A percentile compares a stretch with the other conserved stretches of the same genome.
phyloP scores from a whole-genome alignment of 1,140 invertebrate species.

The Bombus sibiricus region DNA sequence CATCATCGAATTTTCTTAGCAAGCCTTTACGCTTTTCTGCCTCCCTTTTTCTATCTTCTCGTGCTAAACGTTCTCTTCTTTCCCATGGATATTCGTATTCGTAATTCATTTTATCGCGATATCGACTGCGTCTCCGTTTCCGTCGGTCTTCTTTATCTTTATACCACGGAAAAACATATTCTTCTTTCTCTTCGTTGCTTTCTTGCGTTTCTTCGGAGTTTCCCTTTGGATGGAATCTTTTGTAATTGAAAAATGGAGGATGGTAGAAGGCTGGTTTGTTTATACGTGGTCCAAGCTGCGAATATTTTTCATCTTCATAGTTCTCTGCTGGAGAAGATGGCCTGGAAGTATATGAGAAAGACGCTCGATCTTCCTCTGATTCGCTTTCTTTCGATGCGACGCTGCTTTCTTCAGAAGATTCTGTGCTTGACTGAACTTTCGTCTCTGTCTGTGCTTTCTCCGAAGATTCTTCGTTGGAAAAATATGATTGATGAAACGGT shows the following conservation, averaged over 20 bases:
- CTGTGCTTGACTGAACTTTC: constrained; percentile 34
- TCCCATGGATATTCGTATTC: constrained; percentile 77
- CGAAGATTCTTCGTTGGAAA: constrained; percentile 31
- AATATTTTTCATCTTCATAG: constrained; percentile 73
- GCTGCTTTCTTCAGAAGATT: constrained; percentile 30
- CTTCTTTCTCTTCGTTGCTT: constrained; percentile 56
- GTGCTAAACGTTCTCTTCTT: constrained; percentile 65
- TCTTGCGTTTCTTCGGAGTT: constrained; percentile 54
- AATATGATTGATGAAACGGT: neutral
- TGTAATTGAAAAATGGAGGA: constrained; percentile 69
- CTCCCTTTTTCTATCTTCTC: constrained; percentile 48
- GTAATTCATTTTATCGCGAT: neutral
- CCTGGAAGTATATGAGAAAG: constrained; percentile 61
- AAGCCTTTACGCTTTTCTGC: constrained; percentile 27
- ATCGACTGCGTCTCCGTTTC: constrained; percentile 36
- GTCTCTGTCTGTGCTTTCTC: constrained; percentile 45
- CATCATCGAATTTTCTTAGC: constrained; percentile 27
- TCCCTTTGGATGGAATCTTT: constrained; percentile 41
- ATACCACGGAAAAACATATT: constrained; percentile 73
- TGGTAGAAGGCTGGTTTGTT: constrained; percentile 77
- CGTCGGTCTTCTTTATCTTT: constrained; percentile 49
- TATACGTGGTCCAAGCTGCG: constrained; percentile 74
- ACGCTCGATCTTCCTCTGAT: constrained; percentile 45
- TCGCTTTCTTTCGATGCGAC: constrained; percentile 12
- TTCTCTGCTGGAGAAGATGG: constrained; percentile 75